phyloP scores from a whole-genome alignment of 2,113 vertebrate genomes.

The Eolophus roseicapilla region DNA sequence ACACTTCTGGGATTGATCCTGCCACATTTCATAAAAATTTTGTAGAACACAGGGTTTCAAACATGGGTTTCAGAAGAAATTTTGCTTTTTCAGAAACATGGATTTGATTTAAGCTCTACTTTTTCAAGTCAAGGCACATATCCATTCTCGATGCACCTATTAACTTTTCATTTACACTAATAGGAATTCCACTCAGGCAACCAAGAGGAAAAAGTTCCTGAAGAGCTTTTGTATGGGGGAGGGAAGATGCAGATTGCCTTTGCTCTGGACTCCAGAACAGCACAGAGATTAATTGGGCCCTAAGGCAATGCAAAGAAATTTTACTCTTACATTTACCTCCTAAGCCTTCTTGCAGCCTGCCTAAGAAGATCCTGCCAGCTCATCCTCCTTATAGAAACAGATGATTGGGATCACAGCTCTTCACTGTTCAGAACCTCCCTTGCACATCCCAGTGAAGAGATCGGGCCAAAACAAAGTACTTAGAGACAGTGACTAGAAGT shows the following conservation, averaged over 20 bases:
- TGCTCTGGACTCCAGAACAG: not conserved
- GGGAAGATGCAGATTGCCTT: not conserved
- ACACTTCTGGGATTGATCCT: not conserved
- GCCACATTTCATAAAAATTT: not conserved
- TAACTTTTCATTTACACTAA: not conserved
- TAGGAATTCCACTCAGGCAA: conserved; percentile 27
- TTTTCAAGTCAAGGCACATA: not conserved
- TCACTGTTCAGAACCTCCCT: not conserved
- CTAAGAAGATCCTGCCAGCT: not conserved
- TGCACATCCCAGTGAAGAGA: not conserved
- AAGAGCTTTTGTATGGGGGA: not conserved
- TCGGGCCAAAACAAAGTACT: not conserved
- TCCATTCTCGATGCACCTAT: not conserved
- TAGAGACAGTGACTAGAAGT: not conserved
- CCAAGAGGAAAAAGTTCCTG: not conserved
- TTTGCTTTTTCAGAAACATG: not conserved
- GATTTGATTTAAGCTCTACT: not conserved
- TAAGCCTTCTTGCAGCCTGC: not conserved
- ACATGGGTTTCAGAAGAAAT: not conserved
- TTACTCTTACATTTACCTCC: not conserved
- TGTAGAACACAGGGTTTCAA: not conserved
- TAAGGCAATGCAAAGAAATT: not conserved
- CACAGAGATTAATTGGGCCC: not conserved
- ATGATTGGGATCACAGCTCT: not conserved
- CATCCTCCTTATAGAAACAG: not conserved